Evolutionary conservation across 1,140 invertebrate species (phyloP), one percentile per base, ranked within the genome.

Genomic region (Eueides isabella): DNA sequence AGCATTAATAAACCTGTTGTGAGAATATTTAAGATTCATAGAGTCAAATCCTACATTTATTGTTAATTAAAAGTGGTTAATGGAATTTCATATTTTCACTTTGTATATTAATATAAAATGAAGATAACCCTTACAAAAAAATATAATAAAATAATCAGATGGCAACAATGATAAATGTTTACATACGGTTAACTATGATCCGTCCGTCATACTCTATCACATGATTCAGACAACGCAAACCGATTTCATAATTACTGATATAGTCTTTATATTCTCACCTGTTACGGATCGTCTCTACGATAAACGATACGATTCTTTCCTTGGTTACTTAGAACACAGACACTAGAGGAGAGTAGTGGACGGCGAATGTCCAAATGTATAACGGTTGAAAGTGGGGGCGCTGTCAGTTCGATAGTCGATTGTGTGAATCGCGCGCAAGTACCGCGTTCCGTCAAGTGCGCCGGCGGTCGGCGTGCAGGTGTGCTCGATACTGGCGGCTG

Each of bases 401-500:
- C 76, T 81, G 81, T 73, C 78, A n/a, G 76, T 77, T 80, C n/a
- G n/a, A n/a, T n/a, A n/a, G n/a, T 83, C 73, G 80, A 77, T 77
- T 78, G 78, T 76, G 73, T 73, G 71, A 72, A 75, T 76, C 74
- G 78, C 78, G 82, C 75, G 80, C 72, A 71, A 64, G 71, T 74
- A 70, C 75, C 83, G 83, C 76, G 79, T 66, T 41, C 73, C 67
- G 67, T 76, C 11, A 64, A 77, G 74, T 79, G 85, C 85, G 86
- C 88, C 80, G 84, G 87, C 88, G 85, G 72, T 77, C 78, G 74
- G 67, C 78, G 68, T 77, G 84, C 83, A 85, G 79, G 85, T 85
- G 77, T 80, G 76, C 48, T 85, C 75, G 74, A 80, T 91, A 92
- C 91, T 92, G 89, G 81, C 86, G 76, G 83, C 85, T 87, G 85